phyloP scores from a whole-genome alignment of 2,888 invertebrate genomes.

The Acanthosepion pharaonis region DNA sequence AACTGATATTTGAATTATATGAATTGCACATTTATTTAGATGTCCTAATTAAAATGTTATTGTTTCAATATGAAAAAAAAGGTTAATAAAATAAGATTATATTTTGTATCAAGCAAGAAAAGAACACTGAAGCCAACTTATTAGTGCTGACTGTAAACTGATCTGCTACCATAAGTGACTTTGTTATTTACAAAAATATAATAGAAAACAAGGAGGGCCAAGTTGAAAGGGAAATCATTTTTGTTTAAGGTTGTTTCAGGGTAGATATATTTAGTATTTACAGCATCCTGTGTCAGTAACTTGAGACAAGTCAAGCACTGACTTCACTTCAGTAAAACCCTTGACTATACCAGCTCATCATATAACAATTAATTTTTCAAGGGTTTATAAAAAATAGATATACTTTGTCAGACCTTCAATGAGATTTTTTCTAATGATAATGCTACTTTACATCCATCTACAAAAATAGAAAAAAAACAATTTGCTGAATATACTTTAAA shows the following conservation, averaged over 20 bases:
- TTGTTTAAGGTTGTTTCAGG: conserved; percentile 38
- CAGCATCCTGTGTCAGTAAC: conserved; percentile 40
- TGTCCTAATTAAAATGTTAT: neutral
- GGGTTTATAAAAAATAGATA: conserved; percentile 36
- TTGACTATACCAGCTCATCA: conserved; percentile 25
- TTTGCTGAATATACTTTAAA: neutral
- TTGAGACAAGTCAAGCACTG: conserved; percentile 41
- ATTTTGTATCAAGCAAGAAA: neutral
- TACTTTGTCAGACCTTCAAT: conserved; percentile 38
- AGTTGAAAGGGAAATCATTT: conserved; percentile 46
- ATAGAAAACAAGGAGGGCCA: conserved; percentile 43
- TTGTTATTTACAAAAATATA: conserved; percentile 35
- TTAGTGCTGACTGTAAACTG: conserved; percentile 41
- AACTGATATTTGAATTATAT: too few relatives aligned
- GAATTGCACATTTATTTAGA: too few relatives aligned
- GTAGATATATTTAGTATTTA: conserved; percentile 40
- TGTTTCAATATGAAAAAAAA: neutral
- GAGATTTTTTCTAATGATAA: conserved; percentile 37
- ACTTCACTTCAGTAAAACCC: conserved; percentile 11
- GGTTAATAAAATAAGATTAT: neutral
- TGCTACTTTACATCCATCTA: neutral
- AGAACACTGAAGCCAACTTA: conserved; percentile 39
- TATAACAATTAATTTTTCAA: conserved; percentile 47
- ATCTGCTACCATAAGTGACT: conserved; percentile 34
- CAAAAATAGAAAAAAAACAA: neutral